These are phyloP conservation scores for Synanthedon vespiformis DNA, from an alignment of 2,888 invertebrate genomes.

Conservation along the genomic window DNA sequence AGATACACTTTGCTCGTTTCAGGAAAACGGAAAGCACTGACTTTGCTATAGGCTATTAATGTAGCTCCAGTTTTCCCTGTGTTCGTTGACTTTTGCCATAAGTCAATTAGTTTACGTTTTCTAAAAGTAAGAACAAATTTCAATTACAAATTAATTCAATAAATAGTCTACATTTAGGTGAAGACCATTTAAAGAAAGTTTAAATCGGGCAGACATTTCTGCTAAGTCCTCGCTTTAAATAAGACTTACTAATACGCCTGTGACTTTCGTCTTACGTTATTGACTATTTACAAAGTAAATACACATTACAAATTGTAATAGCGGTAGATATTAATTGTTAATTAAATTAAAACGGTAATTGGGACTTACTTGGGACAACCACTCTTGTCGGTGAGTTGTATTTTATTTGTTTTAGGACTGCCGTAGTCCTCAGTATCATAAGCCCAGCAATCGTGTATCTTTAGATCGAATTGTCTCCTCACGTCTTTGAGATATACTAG, in stretches of 20 bases:
- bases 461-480: constrained; percentile 73
- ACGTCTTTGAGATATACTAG: constrained; percentile 77
- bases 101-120: constrained; percentile 74
- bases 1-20: constrained; percentile 79
- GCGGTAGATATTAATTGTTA: too few relatives aligned
- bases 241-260: too few relatives aligned
- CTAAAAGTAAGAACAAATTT: constrained; percentile 30
- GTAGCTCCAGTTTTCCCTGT: constrained; percentile 73
- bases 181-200: too few relatives aligned
- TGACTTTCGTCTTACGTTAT: too few relatives aligned
- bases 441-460: constrained; percentile 80
- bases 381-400: constrained; percentile 75
- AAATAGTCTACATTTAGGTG: too few relatives aligned
- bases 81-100: constrained; percentile 72
- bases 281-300: too few relatives aligned
- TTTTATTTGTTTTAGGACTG: constrained; percentile 65
- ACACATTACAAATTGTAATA: too few relatives aligned
- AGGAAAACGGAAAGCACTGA: constrained; percentile 81
- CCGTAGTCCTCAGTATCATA: constrained; percentile 75
- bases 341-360: too few relatives aligned
- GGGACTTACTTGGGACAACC: constrained; percentile 74
- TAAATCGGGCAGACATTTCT: too few relatives aligned
- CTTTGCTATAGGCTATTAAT: constrained; percentile 74
- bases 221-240: too few relatives aligned
- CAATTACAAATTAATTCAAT: not conserved